Conservation (phyloP, 2,888 invertebrate species). For the Leptinotarsa rubiginosa region DNA sequence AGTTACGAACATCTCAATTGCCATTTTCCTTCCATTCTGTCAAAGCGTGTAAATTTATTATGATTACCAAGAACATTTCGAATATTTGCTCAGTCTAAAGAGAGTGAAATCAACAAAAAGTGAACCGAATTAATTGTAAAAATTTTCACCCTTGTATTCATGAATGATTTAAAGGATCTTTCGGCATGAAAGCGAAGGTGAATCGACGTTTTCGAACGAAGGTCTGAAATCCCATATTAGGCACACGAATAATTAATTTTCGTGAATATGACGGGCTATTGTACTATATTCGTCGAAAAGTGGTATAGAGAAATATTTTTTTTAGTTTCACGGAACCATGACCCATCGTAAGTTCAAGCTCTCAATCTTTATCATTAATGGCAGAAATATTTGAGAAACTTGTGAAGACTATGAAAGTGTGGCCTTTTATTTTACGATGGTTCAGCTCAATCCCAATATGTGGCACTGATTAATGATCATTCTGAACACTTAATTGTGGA, state of each 20-base stretch:
- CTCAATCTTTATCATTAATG: no score
- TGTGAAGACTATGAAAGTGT: no score
- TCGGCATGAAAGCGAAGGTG: neutral
- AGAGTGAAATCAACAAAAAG: neutral
- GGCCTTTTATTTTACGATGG: no score
- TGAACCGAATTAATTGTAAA: neutral
- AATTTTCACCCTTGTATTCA: neutral
- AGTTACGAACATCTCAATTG: neutral
- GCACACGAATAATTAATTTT: neutral
- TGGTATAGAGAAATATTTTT: no score
- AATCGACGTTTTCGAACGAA: neutral
- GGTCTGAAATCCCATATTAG: neutral
- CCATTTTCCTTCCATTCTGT: conserved; percentile 9
- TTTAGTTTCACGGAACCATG: no score
- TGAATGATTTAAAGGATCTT: conserved; percentile 5
- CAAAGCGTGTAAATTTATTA: neutral
- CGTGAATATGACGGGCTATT: neutral
- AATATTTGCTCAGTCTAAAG: neutral
- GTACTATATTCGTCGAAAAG: neutral
- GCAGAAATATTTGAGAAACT: no score
- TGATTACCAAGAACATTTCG: conserved; percentile 14
- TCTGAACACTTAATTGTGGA: no score
- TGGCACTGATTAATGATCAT: no score
- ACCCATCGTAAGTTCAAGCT: no score
- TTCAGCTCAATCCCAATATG: no score